phyloP scores from a whole-genome alignment of 2,888 invertebrate genomes.

The Ornithoptera alexandrae region DNA sequence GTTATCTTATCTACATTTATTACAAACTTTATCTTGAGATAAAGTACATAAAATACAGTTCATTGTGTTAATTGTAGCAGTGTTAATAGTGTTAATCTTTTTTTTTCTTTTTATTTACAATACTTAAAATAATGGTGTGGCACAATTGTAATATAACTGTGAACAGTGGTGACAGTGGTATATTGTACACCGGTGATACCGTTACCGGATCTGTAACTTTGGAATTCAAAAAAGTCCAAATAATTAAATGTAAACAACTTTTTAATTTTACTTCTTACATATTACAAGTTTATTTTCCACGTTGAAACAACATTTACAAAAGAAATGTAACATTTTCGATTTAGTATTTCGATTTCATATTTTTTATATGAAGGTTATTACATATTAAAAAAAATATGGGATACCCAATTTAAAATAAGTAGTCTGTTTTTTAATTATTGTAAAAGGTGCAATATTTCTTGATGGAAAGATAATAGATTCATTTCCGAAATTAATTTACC shows the following conservation, averaged over 20 bases:
- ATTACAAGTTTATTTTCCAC: neutral
- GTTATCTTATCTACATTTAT: slow-evolving; percentile 18
- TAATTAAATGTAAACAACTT: slow-evolving; percentile 53
- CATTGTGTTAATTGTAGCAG: slow-evolving; percentile 30
- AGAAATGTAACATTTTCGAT: neutral
- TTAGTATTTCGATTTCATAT: neutral
- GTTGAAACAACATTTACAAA: neutral
- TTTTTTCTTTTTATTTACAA: no score
- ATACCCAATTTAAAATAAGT: no score
- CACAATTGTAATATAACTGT: slow-evolving; percentile 53
- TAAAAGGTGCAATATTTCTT: no score
- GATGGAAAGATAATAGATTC: no score
- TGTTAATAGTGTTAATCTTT: neutral
- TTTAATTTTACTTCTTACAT: slow-evolving; percentile 16
- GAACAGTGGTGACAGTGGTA: slow-evolving; percentile 56
- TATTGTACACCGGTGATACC: slow-evolving; percentile 62
- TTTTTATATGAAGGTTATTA: no score
- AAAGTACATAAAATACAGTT: slow-evolving; percentile 1
- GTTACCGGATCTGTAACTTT: slow-evolving; percentile 64
- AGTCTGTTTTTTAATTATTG: no score
- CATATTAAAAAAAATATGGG: no score
- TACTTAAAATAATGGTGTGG: slow-evolving; percentile 50
- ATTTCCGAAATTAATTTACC: no score
- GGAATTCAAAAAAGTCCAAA: slow-evolving; percentile 53
- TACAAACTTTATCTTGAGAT: slow-evolving; percentile 23